Base-by-base conservation (phyloP, 2,888 invertebrate species). In the Trachelus stipa region DNA sequence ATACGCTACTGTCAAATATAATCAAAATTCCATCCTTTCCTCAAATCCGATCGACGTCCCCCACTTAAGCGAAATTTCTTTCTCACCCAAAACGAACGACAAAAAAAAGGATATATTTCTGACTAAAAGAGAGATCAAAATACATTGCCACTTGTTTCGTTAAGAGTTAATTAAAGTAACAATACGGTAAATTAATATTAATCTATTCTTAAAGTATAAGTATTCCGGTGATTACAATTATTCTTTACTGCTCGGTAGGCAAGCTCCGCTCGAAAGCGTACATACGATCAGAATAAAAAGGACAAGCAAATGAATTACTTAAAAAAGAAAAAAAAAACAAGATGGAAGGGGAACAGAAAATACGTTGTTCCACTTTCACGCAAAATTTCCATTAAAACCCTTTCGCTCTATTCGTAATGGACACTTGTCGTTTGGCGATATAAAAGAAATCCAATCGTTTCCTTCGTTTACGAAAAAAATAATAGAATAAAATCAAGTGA, bases 81-180 rank as follows among this genome's bases (percentile, higher is more conserved):
- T 89, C 86, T 88, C 88, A 88, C 85, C 88, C 86, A 87, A 88
- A 88, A 89, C 88, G 87, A 89, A 68, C 71, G 35, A 86, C 84
- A 85, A 82, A 83, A 81, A 81, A 84, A 83, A 87, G 87, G 88
- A 90, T 93, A 93, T 92, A 94, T 93, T 94, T 94, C 94, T 94
- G 94, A 94, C 94, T 94, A 94, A 94, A 93, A 94, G 93, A 94
- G 94, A 94, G 94, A 94, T 94, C 94, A 94, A 94, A 94, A 91
- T 91, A 94, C 94, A 94, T 94, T 94, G 94, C 94, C 94, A 94
- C 94, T 92, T 93, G 92, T 91, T 91, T 89, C 89, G 82, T 91
- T 56, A 90, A 91, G 86, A 88, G 85, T 88, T 90, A 90, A 88
- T 89, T 91, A 90, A 89, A 88, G 87, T 90, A 90, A 90, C 86